phyloP scores from a whole-genome alignment of 1,140 invertebrate species.

The Apolygus lucorum region DNA sequence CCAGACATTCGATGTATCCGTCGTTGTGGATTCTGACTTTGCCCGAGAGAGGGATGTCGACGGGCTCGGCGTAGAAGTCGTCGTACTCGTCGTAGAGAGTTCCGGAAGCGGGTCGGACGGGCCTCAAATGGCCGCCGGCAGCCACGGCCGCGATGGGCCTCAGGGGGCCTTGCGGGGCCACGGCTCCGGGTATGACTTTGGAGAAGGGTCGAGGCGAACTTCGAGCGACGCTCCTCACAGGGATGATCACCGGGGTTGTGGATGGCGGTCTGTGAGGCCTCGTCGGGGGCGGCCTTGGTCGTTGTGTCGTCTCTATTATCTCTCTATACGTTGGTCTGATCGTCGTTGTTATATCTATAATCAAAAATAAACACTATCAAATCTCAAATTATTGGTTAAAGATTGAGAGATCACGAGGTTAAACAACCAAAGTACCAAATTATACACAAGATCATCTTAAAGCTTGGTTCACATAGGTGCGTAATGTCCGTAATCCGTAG shows the following conservation, averaged over 20 bases:
- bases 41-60: constrained; percentile 42
- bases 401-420: no score
- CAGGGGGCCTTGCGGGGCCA: constrained; percentile 41
- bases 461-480: no score
- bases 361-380: no score
- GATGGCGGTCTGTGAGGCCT: neutral
- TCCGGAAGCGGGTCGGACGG: constrained; percentile 32
- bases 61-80: constrained; percentile 38
- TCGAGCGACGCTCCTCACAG: constrained; percentile 15
- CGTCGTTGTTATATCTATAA: constrained; percentile 36
- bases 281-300: neutral
- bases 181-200: constrained; percentile 36
- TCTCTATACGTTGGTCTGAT: constrained; percentile 35
- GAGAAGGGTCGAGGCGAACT: constrained; percentile 30
- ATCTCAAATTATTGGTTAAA: no score
- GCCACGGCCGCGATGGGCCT: constrained; percentile 11
- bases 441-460: no score
- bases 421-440: no score
- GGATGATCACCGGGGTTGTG: constrained; percentile 34
- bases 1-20: constrained; percentile 67
- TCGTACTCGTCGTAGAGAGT: constrained; percentile 42
- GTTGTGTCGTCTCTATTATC: constrained; percentile 27
- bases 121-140: no score
- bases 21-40: constrained; percentile 47
- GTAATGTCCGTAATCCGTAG: no score